phyloP scores from a whole-genome alignment of 1,140 invertebrate species.

The Maconellicoccus hirsutus region DNA sequence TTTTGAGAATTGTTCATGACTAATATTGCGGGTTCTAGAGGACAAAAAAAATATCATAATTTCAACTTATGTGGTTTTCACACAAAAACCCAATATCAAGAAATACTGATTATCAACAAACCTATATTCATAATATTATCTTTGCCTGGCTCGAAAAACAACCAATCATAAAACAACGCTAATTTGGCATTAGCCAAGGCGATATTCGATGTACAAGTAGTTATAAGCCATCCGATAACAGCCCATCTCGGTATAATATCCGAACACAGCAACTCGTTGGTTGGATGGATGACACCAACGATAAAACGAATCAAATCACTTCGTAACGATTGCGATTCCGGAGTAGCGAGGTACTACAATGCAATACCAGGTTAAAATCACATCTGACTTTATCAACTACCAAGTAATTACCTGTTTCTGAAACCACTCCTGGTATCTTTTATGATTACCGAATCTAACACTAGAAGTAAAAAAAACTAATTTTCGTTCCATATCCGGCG shows the following conservation, averaged over 20 bases:
- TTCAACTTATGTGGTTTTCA: too few relatives aligned
- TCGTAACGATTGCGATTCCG: slow-evolving; percentile 85
- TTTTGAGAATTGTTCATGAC: slow-evolving; percentile 97
- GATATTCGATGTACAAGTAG: slow-evolving; percentile 81
- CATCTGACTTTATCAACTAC: not conserved
- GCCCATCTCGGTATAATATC: slow-evolving; percentile 98
- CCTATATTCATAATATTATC: slow-evolving; percentile 98
- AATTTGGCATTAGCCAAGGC: slow-evolving; percentile 91
- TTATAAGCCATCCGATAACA: slow-evolving; percentile 94
- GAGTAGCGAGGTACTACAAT: slow-evolving; percentile 84
- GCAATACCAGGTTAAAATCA: not conserved
- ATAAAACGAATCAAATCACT: slow-evolving; percentile 97
- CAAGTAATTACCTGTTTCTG: slow-evolving; percentile 53
- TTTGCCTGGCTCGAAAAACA: slow-evolving; percentile 87
- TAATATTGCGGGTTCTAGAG: slow-evolving; percentile 83
- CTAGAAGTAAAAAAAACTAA: slow-evolving; percentile 83
- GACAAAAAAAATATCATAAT: not conserved
- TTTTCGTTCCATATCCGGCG: slow-evolving; percentile 95
- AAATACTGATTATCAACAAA: slow-evolving; percentile 31
- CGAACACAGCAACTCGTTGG: slow-evolving; percentile 93
- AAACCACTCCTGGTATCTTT: slow-evolving; percentile 98
- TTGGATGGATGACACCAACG: slow-evolving; percentile 93
- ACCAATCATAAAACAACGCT: slow-evolving; percentile 94
- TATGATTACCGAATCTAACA: slow-evolving; percentile 93
- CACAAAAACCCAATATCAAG: not conserved